A percentile compares a stretch with the other conserved stretches of the same genome.
These are phyloP conservation scores for Agrochola lychnidis DNA, from an alignment of 2,888 invertebrate genomes.

Conservation along the genomic window DNA sequence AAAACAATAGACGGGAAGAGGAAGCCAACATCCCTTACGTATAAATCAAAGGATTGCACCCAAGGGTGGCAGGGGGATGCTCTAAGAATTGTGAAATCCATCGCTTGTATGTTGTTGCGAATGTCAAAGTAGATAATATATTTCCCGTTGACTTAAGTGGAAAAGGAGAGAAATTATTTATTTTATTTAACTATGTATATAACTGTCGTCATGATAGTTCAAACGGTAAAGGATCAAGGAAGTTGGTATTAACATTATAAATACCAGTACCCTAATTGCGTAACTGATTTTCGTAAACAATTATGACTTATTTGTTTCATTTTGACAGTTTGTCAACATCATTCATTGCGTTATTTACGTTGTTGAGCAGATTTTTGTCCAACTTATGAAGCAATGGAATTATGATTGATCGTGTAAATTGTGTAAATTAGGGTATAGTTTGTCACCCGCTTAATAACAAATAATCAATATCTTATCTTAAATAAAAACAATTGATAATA, in stretches of 20 bases:
- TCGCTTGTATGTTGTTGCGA: background rate
- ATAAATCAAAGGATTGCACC: background rate
- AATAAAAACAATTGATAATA: background rate
- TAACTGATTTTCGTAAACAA: too few species aligned
- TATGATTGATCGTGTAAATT: too few species aligned
- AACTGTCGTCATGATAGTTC: background rate
- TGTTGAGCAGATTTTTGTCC: too few species aligned
- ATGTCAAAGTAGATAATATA: too few species aligned
- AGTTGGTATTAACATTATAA: background rate
- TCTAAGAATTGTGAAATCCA: background rate
- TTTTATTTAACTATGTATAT: background rate
- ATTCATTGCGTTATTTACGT: too few species aligned
- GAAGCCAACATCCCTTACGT: background rate
- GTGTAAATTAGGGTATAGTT: too few species aligned
- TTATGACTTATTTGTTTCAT: too few species aligned
- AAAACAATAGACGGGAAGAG: background rate
- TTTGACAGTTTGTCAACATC: too few species aligned
- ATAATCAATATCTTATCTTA: slow-evolving; percentile 2
- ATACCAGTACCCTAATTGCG: too few species aligned
- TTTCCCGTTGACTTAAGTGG: background rate
- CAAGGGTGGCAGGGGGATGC: too few species aligned
- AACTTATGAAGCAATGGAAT: too few species aligned
- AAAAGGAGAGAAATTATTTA: background rate
- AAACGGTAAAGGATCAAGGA: background rate
- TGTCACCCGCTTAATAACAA: background rate